Evolutionary conservation across 2,888 invertebrate genomes (phyloP).

Genomic region (Zhengitettix transpicula): DNA sequence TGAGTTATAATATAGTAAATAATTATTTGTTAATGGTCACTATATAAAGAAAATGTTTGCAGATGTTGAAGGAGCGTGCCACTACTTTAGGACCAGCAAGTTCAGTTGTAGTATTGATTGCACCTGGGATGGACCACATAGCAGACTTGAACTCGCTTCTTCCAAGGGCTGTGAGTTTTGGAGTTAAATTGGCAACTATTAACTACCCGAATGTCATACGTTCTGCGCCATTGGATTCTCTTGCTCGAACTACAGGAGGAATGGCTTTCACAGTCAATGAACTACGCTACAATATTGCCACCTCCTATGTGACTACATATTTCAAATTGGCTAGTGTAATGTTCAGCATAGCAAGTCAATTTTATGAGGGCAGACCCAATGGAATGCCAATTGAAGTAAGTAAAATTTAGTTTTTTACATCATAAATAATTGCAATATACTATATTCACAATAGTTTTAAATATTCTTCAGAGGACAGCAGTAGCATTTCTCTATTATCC

Average conservation of each 20-base stretch:
- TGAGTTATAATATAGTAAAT: no score
- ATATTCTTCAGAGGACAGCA: no score
- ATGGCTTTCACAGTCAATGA: conserved; percentile 33
- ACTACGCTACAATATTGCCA: conserved; percentile 32
- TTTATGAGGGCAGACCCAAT: conserved; percentile 28
- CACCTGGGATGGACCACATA: conserved; percentile 33
- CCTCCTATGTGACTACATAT: conserved; percentile 33
- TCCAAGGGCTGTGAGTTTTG: conserved; percentile 26
- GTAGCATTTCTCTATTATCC: no score
- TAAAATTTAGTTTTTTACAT: not conserved
- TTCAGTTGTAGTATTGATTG: conserved; percentile 35
- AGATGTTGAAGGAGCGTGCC: conserved; percentile 31
- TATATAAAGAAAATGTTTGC: conserved; percentile 5
- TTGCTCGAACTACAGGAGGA: conserved; percentile 29
- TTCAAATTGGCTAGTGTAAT: conserved; percentile 33
- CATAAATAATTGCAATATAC: no score
- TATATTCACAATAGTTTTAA: no score
- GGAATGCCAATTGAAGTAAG: conserved; percentile 30
- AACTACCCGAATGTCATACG: conserved; percentile 34
- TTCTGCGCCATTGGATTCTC: conserved; percentile 26
- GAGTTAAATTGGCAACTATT: conserved; percentile 33
- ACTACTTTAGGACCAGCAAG: conserved; percentile 29
- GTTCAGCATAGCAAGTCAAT: conserved; percentile 28
- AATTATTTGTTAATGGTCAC: not conserved
- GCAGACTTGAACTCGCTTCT: conserved; percentile 26